phyloP scores from a whole-genome alignment of 2,797 vertebrate genomes.

The Chelidonichthys spinosus region DNA sequence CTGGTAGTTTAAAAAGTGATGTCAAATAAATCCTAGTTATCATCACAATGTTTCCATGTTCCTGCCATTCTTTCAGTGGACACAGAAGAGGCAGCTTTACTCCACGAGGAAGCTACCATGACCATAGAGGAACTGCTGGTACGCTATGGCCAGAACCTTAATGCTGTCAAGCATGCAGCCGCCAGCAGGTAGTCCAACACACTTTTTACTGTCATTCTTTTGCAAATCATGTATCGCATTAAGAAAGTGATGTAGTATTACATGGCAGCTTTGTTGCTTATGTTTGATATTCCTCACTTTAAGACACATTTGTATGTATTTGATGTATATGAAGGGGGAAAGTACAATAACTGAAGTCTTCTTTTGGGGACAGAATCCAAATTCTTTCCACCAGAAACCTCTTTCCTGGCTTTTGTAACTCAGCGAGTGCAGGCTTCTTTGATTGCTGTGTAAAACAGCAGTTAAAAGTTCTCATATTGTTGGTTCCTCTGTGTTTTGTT shows the following conservation, averaged over 20 bases:
- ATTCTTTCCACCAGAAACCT: neutral
- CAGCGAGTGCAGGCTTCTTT: neutral
- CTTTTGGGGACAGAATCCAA: neutral
- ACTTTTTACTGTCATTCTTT: neutral
- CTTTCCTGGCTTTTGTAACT: neutral
- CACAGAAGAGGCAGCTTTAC: conserved; percentile 94
- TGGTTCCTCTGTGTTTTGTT: conserved; percentile 1
- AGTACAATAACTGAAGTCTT: neutral
- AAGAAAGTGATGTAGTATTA: neutral
- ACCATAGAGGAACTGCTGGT: conserved; percentile 97
- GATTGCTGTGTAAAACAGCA: neutral
- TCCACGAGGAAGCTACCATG: conserved; percentile 99
- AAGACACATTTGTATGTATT: neutral
- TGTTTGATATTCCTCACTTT: neutral
- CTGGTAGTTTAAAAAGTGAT: neutral
- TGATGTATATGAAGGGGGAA: neutral
- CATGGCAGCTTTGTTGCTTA: neutral
- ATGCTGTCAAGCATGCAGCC: conserved; percentile 87
- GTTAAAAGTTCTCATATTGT: neutral
- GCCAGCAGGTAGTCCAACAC: conserved; percentile 64
- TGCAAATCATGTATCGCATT: neutral
- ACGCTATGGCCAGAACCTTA: conserved; percentile 93
- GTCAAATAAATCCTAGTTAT: conserved; percentile 1
- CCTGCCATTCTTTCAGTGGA: conserved; percentile 86
- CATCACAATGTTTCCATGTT: neutral